Evolutionary conservation across 2,888 invertebrate genomes (phyloP).

Genomic region (Mesorhabditis belari): DNA sequence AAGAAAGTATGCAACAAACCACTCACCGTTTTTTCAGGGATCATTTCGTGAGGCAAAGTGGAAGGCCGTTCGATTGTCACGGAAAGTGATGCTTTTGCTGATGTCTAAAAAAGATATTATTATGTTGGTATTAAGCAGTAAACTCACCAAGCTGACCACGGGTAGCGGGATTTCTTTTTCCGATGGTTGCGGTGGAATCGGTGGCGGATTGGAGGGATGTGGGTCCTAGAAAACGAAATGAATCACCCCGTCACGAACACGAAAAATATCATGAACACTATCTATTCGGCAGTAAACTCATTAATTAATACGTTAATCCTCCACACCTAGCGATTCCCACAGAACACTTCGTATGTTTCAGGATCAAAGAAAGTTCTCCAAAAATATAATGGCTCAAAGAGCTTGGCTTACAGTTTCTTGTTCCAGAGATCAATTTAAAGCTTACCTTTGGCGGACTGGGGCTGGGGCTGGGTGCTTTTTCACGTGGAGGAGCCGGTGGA

Average conservation of each 20-base stretch:
- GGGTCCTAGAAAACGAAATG: constrained; percentile 28
- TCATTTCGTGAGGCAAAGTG: neutral
- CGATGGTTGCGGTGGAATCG: neutral
- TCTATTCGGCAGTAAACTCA: constrained; percentile 6
- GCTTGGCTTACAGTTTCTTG: too few relatives aligned
- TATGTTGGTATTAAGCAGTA: too few relatives aligned
- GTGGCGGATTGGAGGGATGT: constrained; percentile 12
- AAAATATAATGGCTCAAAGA: too few relatives aligned
- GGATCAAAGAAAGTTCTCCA: too few relatives aligned
- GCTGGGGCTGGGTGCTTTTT: neutral
- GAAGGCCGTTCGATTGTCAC: too few relatives aligned
- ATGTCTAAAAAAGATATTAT: too few relatives aligned
- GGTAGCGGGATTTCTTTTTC: neutral
- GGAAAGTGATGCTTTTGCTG: neutral
- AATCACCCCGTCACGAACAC: constrained; percentile 12
- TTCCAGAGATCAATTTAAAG: too few relatives aligned
- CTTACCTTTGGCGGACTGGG: too few relatives aligned
- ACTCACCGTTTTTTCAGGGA: neutral
- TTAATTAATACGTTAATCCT: constrained; percentile 5
- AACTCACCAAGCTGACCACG: neutral
- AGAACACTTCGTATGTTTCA: too few relatives aligned
- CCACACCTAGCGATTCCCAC: too few relatives aligned
- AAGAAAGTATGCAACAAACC: neutral
- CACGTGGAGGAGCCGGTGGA: neutral
- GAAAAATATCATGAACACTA: constrained; percentile 7